phyloP scores from a whole-genome alignment of 2,797 vertebrate species.

The Betta splendens region DNA sequence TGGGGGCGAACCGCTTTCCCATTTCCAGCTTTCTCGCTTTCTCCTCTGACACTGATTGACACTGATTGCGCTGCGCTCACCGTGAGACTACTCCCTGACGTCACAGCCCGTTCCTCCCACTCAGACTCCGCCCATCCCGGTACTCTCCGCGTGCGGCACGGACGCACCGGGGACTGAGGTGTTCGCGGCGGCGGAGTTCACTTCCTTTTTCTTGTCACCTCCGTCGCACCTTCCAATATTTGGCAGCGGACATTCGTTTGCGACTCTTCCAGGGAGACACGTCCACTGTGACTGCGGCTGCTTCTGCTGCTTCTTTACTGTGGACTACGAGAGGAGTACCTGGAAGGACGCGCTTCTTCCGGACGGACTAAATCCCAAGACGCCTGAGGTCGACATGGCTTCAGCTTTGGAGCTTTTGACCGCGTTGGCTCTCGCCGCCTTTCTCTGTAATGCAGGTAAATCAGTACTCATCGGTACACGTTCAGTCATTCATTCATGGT shows the following conservation, averaged over 20 bases:
- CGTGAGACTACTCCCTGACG: too few species aligned
- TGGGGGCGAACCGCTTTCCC: slow-evolving; percentile 36
- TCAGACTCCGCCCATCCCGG: slow-evolving; percentile 21
- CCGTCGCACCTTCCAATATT: too few species aligned
- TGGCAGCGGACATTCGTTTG: accelerated
- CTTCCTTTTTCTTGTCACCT: accelerated
- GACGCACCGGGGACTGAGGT: accelerated
- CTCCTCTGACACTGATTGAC: too few species aligned
- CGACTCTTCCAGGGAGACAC: accelerated
- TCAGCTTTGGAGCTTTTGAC: accelerated
- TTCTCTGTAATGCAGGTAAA: slow-evolving; percentile 24
- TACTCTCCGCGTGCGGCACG: accelerated
- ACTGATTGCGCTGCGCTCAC: too few species aligned
- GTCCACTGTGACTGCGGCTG: neutral
- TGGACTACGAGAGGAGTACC: too few species aligned
- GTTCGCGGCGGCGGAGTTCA: accelerated
- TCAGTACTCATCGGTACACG: too few species aligned
- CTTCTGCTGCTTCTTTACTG: neutral
- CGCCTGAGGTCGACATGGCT: slow-evolving; percentile 6
- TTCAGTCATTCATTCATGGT: too few species aligned
- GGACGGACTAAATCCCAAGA: neutral
- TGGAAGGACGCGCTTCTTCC: accelerated
- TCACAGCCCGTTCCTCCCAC: neutral
- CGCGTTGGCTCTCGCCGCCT: accelerated
- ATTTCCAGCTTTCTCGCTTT: too few species aligned